Conservation (phyloP, 2,113 vertebrate genomes). For the Lipophrys pholis region DNA sequence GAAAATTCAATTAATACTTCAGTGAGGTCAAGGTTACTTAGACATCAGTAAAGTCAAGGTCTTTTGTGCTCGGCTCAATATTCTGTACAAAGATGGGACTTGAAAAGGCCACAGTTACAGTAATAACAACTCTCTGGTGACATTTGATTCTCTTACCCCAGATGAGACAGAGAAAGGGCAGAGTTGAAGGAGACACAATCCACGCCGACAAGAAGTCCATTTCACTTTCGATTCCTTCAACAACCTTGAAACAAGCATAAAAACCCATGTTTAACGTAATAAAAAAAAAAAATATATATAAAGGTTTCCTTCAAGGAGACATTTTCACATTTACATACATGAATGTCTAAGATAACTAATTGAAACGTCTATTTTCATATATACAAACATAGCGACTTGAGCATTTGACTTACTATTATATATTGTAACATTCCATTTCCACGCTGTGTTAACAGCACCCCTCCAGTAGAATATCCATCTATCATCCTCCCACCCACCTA, state of each 20-base stretch:
- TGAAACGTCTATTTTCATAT: no score
- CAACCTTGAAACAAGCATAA: slow-evolving; percentile 38
- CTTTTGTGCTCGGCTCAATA: slow-evolving; percentile 24
- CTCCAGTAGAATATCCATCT: background rate
- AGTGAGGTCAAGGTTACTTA: no score
- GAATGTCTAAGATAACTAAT: no score
- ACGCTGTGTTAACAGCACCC: no score
- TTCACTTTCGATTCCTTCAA: slow-evolving; percentile 51
- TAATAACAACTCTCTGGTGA: slow-evolving; percentile 51
- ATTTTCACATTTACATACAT: no score
- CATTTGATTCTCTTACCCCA: slow-evolving; percentile 73
- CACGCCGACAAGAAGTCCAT: slow-evolving; percentile 69
- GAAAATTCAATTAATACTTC: slow-evolving; percentile 18
- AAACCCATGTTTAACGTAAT: slow-evolving; percentile 6
- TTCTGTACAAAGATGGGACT: slow-evolving; percentile 32
- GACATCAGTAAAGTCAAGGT: slow-evolving; percentile 28
- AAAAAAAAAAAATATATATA: background rate
- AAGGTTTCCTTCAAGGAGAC: background rate
- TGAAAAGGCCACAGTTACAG: slow-evolving; percentile 58
- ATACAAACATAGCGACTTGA: no score
- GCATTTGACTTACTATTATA: no score
- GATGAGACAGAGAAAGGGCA: slow-evolving; percentile 66
- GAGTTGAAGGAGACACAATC: slow-evolving; percentile 51
- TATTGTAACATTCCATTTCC: no score
- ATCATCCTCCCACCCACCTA: background rate